Base-by-base conservation (phyloP, 2,888 invertebrate species). In the Dolichopus griseipennis region DNA sequence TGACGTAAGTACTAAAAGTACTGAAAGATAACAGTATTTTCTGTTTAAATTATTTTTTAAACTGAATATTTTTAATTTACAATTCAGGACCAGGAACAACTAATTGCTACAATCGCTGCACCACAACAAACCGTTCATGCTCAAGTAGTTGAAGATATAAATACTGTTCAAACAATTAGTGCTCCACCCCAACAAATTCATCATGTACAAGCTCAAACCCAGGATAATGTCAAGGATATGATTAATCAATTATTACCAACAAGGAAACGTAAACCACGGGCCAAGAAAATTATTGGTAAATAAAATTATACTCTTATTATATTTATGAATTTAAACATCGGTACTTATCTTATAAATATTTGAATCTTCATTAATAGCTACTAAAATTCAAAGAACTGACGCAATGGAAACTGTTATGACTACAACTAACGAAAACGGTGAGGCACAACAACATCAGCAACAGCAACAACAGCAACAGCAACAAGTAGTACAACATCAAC, bases 211-310 rank as follows among this genome's bases (percentile, higher is more conserved):
- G 74, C 76, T 10, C 78, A 82, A 68, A 81, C 83, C 62, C 82
- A 72, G 69, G 79, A 80, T 74, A 71, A 79, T 37, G 75, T 80
- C 0, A 77, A 77, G 61, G 81, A 83, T 74, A 76, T 77, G 27
- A 82, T 83, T 67, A 84, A 83, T 73, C 81, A 85, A 67, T 83
- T 83, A 73, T 80, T 84, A 69, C 84, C 84, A 41, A 80, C 83
- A 65, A 81, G 85, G 43, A 82, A 85, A 72, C 82, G 84, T 67
- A 85, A 84, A 76, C 85, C 84, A 70, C 82, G 85, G 71, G 82
- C 84, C 70, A 84, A 85, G 73, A 82, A 81, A 64, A 34, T 64
- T 9, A n/a, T 64, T 37, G n/a, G 33, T 62, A 64, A n/a, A 2
- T 6, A n/a, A n/a, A n/a, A n/a, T n/a, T 76, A 78, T 79, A 71